Conservation (phyloP, 2,888 invertebrate genomes). For the Lochmaea crataegi region DNA sequence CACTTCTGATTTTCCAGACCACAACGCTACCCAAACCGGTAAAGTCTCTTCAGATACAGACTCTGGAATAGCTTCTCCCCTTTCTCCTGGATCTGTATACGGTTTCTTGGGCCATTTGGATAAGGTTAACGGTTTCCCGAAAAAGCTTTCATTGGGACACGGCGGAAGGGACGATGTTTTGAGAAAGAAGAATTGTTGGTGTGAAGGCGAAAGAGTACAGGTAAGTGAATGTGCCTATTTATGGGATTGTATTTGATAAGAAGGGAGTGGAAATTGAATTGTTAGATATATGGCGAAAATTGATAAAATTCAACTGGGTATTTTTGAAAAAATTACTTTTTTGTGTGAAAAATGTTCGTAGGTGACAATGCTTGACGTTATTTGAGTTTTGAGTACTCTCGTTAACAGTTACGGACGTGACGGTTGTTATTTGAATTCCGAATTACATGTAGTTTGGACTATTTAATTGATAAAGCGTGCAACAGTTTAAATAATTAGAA, state of each 20-base stretch:
- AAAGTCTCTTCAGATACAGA: conserved; percentile 62
- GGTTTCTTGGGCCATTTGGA: conserved; percentile 57
- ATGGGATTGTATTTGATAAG: conserved; percentile 24
- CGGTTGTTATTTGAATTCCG: too few species aligned
- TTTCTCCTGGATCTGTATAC: conserved; percentile 61
- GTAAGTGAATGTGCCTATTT: conserved; percentile 38
- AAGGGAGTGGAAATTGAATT: conserved; percentile 13
- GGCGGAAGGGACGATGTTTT: conserved; percentile 24
- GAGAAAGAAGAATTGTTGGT: conserved; percentile 38
- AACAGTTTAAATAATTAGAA: too few species aligned
- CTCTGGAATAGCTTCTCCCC: conserved; percentile 64
- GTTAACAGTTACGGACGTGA: too few species aligned
- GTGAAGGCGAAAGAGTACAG: conserved; percentile 44
- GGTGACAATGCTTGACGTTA: too few species aligned
- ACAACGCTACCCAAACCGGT: conserved; percentile 51
- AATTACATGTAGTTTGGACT: too few species aligned
- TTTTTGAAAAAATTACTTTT: too few species aligned
- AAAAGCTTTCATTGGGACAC: conserved; percentile 29
- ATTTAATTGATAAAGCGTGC: too few species aligned
- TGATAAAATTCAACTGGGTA: neutral
- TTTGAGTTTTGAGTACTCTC: too few species aligned
- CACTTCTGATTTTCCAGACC: conserved; percentile 35
- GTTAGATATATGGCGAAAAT: neutral
- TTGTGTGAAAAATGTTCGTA: too few species aligned
- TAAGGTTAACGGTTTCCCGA: conserved; percentile 46